Conservation (phyloP, 2,113 vertebrate genomes). For the Tupaia tana region DNA sequence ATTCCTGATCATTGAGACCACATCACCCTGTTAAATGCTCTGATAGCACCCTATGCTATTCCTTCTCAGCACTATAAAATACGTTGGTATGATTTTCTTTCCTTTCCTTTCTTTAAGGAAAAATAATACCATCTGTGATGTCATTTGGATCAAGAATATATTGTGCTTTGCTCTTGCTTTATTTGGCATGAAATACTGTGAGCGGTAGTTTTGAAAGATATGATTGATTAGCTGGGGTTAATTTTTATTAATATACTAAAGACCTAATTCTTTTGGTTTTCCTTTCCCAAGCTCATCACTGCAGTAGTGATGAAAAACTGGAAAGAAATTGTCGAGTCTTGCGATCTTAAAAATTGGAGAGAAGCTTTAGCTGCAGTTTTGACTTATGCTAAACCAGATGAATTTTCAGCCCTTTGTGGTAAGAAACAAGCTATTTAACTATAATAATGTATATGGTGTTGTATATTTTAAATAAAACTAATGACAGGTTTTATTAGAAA, state of each 20-base stretch:
- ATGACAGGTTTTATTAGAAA: background rate
- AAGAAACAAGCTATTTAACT: slow-evolving; percentile 61
- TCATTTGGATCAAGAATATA: slow-evolving; percentile 42
- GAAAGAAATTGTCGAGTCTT: slow-evolving; percentile 95
- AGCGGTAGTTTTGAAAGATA: slow-evolving; percentile 18
- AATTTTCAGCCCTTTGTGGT: slow-evolving; percentile 96
- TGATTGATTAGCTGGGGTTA: slow-evolving; percentile 5
- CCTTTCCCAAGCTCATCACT: slow-evolving; percentile 92
- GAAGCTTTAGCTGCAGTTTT: slow-evolving; percentile 96
- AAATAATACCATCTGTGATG: slow-evolving; percentile 20
- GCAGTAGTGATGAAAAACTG: slow-evolving; percentile 97
- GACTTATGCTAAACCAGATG: slow-evolving; percentile 95
- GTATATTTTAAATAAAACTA: background rate
- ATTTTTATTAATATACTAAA: slow-evolving; percentile 14
- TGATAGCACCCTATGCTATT: background rate
- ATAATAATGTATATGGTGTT: background rate
- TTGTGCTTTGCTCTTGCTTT: slow-evolving; percentile 20
- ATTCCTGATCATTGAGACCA: background rate
- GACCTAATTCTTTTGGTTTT: slow-evolving; percentile 43
- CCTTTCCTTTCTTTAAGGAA: background rate
- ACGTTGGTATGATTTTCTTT: background rate
- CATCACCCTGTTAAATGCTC: background rate
- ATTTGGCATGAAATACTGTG: slow-evolving; percentile 8
- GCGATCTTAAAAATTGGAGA: slow-evolving; percentile 96
- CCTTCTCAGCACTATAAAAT: background rate